A percentile compares a stretch with the other conserved stretches of the same genome.
phyloP scores from a whole-genome alignment of 2,888 invertebrate species.

The Torymus aiolomorphi region DNA sequence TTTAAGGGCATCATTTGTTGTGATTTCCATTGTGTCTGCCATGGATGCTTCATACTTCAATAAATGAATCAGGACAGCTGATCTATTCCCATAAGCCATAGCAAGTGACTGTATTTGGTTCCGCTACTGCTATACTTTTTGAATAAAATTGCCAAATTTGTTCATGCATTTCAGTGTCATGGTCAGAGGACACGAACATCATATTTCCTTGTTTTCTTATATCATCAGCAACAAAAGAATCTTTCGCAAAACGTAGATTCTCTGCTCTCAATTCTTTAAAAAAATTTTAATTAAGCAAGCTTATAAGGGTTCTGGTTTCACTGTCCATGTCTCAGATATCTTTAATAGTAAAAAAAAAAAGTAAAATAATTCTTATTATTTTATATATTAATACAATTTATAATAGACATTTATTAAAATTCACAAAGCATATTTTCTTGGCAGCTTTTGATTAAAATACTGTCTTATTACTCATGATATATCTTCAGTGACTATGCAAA shows the following conservation, averaged over 20 bases:
- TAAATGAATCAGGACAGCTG: background rate
- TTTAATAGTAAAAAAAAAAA: too few relatives aligned
- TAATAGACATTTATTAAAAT: too few relatives aligned
- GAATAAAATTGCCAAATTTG: background rate
- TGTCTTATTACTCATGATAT: too few relatives aligned
- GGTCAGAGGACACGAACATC: background rate
- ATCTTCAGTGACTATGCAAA: too few relatives aligned
- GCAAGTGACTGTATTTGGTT: background rate
- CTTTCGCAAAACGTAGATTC: background rate
- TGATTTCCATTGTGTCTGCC: background rate
- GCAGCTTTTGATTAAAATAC: too few relatives aligned
- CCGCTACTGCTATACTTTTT: too few relatives aligned
- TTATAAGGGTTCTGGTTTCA: background rate
- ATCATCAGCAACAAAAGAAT: background rate
- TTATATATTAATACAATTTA: too few relatives aligned
- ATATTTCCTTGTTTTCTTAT: background rate
- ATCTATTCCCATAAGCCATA: slow-evolving; percentile 11
- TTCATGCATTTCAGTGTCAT: background rate
- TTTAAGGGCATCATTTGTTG: too few relatives aligned
- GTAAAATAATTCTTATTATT: too few relatives aligned
- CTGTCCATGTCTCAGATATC: background rate
- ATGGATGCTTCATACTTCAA: background rate
- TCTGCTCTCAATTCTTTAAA: background rate
- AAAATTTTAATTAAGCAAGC: background rate
- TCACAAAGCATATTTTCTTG: too few relatives aligned